Percentiles rank a stretch among this genome's conserved stretches.
These are phyloP conservation scores for Mechanitis messenoides DNA, from an alignment of 2,888 invertebrate species.

Conservation along the genomic window DNA sequence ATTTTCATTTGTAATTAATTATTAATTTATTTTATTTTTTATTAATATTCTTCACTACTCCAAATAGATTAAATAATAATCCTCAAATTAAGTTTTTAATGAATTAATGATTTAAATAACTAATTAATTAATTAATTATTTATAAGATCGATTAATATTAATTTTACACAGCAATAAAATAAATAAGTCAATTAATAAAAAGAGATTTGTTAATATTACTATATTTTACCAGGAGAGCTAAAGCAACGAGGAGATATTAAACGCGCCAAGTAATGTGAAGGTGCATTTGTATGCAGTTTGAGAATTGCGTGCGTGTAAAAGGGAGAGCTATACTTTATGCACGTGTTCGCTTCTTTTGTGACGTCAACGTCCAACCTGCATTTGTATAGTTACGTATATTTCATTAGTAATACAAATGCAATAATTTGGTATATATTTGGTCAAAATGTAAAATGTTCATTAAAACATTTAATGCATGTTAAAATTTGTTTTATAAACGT, in stretches of 20 bases:
- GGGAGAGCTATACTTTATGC: slow-evolving; percentile 46
- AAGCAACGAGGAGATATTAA: slow-evolving; percentile 48
- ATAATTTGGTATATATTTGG: too few relatives aligned
- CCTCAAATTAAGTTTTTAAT: too few relatives aligned
- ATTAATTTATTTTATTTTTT: not conserved
- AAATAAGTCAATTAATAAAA: slow-evolving; percentile 1
- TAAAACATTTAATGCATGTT: slow-evolving; percentile 5
- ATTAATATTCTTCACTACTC: not conserved
- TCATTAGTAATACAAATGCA: slow-evolving; percentile 36
- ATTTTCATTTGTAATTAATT: too few relatives aligned
- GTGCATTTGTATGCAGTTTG: slow-evolving; percentile 59
- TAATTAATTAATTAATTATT: too few relatives aligned
- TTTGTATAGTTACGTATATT: slow-evolving; percentile 41
- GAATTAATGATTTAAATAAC: too few relatives aligned
- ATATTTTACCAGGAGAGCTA: slow-evolving; percentile 57
- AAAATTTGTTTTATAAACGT: not conserved
- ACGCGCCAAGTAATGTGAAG: slow-evolving; percentile 52
- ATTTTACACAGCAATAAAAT: not conserved
- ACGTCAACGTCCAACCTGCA: slow-evolving; percentile 41
- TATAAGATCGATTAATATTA: too few relatives aligned
- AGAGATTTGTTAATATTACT: slow-evolving; percentile 45
- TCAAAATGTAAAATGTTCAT: too few relatives aligned
- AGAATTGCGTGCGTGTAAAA: slow-evolving; percentile 43
- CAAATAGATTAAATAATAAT: too few relatives aligned
- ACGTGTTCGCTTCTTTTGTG: slow-evolving; percentile 42